Evolutionary conservation across 2,888 invertebrate species (phyloP), one percentile per base, ranked within the genome.

Genomic region (Laspeyria flexula): DNA sequence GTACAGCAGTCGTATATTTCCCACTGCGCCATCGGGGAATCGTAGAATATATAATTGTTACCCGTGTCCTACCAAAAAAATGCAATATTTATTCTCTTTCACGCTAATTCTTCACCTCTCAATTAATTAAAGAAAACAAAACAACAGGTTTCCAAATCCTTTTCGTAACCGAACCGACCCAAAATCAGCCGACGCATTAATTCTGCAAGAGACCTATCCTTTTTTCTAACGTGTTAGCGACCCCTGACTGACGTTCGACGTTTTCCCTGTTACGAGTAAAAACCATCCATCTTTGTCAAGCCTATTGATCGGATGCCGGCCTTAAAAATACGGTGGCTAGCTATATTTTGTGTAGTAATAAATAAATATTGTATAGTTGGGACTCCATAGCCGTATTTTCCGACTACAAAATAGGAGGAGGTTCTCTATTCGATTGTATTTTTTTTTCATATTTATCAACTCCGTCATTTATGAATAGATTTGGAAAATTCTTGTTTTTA

Each of bases 201-300:
- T 55, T 51, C 31, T 23, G 12, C 9, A 6, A 9, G 34, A 11
- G 12, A 11, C 15, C 21, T 43, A 61, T 54, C 39, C 42, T 33
- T 37, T 44, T 41, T 10, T 11, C 15, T 18, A 34, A 35, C 31
- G 25, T 31, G 42, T 52, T 15, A 37, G 29, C 7, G 15, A 15
- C 18, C 37, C 29, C 23, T 41, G 39, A 39, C 30, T 43, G 45
- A 18, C 21, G 9, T 44, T 51, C 43, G 12, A 47, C 37, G 38
- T 44, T 45, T 34, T 43, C 34, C 45, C 38, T 25, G 39, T 34
- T 43, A 30, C 29, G 38, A 35, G 15, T 35, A 23, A 38, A 30
- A 44, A 42, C 37, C 54, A 65, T 63, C 43, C 25, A 34, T 63
- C 60, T 48, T 43, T 43, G 60, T 65, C 57, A 63, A 46, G 10